A percentile compares a stretch with the other conserved stretches of the same genome.
Evolutionary conservation across 2,888 invertebrate genomes (phyloP).

Genomic region (Metopia argyrocephala): DNA sequence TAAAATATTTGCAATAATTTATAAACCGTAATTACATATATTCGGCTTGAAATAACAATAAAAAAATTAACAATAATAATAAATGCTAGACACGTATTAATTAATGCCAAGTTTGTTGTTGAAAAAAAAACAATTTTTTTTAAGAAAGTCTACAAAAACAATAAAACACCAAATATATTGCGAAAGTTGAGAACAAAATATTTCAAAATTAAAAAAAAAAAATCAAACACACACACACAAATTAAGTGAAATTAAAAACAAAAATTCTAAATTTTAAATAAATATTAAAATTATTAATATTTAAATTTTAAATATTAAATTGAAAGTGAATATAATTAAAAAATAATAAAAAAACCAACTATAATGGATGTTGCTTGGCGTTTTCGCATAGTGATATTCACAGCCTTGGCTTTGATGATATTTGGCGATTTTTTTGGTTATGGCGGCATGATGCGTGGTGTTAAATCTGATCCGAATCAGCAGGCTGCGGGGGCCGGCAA

Average conservation of each 20-base stretch:
- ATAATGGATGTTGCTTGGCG: conserved; percentile 78
- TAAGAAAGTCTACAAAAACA: conserved; percentile 49
- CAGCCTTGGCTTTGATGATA: conserved; percentile 75
- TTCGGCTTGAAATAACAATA: conserved; percentile 23
- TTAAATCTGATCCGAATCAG: conserved; percentile 75
- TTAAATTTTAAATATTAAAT: too few species aligned
- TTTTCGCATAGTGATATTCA: conserved; percentile 77
- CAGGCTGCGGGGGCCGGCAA: conserved; percentile 71
- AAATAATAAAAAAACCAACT: conserved; percentile 15
- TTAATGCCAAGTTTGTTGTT: conserved; percentile 42
- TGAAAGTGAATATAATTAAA: not conserved
- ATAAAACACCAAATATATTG: conserved; percentile 18
- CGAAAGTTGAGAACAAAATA: conserved; percentile 31
- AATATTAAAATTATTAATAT: not conserved
- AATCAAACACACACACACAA: not conserved
- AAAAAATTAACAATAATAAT: conserved; percentile 3
- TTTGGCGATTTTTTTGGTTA: conserved; percentile 78
- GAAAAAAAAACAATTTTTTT: conserved; percentile 14
- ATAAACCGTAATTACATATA: conserved; percentile 5
- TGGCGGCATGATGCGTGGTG: conserved; percentile 75
- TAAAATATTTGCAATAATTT: conserved; percentile 36
- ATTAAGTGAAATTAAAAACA: conserved; percentile 4
- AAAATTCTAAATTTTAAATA: too few species aligned
- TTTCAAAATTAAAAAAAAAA: not conserved
- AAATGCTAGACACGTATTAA: conserved; percentile 34